Percentiles rank a stretch among this genome's conserved stretches.
These are phyloP conservation scores for Cryptoblepharus egeriae DNA, from an alignment of 2,797 vertebrate genomes.

Conservation along the genomic window DNA sequence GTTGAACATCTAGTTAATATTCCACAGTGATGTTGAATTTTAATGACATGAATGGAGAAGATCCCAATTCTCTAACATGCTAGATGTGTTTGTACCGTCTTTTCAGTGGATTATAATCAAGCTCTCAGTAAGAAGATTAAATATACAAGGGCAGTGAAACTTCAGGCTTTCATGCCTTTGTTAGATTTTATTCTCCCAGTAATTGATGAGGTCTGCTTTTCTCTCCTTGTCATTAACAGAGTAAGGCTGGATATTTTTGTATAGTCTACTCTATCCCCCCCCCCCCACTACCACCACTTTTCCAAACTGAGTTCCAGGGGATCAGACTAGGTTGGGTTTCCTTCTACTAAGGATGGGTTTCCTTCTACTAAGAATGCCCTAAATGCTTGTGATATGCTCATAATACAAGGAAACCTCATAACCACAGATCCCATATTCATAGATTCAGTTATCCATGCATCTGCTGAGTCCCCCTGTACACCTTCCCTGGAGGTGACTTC, in stretches of 20 bases:
- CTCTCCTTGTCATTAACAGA: conserved; percentile 55
- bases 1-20: neutral
- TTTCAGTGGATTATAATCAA: conserved; percentile 70
- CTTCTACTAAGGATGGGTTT: no score
- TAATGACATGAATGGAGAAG: conserved; percentile 3
- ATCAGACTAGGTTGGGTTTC: no score
- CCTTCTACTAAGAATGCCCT: no score
- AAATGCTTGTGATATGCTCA: no score
- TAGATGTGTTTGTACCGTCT: conserved; percentile 55
- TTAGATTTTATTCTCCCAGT: conserved; percentile 48
- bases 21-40: conserved; percentile 5
- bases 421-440: no score
- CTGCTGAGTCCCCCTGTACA: no score
- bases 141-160: conserved; percentile 71
- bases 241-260: conserved; percentile 35
- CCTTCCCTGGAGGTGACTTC: no score
- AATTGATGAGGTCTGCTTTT: conserved; percentile 49
- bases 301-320: neutral
- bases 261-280: neutral
- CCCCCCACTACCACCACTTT: no score
- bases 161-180: conserved; percentile 52
- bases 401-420: no score
- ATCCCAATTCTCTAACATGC: conserved; percentile 40
- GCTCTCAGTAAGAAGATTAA: conserved; percentile 79
- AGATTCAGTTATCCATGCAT: no score